Percentiles rank a stretch among this genome's conserved stretches.
Conservation (phyloP, 1,140 invertebrate species). For the Bombus balteatus region DNA sequence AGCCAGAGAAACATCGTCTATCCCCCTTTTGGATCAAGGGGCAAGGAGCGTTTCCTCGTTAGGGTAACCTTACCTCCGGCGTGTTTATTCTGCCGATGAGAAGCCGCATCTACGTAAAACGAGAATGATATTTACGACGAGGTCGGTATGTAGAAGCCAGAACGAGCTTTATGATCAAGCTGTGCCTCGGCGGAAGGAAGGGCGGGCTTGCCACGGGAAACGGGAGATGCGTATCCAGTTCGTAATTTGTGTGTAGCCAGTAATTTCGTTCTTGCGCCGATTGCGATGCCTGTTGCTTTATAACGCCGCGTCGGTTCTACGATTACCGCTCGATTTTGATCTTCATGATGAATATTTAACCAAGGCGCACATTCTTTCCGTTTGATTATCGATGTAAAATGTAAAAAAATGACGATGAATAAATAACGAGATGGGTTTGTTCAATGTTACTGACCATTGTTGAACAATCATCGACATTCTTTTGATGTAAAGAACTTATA, state of each 20-base stretch:
- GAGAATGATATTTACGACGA: conserved; percentile 68
- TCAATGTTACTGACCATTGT: no score
- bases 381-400: no score
- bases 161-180: conserved; percentile 70
- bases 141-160: conserved; percentile 47
- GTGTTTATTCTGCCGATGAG: conserved; percentile 68
- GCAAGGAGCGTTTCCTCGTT: conserved; percentile 44
- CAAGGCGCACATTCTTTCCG: no score
- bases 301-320: not conserved
- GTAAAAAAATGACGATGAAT: no score
- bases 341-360: no score
- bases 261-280: conserved; percentile 60
- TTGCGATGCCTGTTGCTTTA: conserved; percentile 47
- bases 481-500: no score
- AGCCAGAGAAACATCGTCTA: conserved; percentile 39
- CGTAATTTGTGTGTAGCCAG: conserved; percentile 62
- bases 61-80: conserved; percentile 60
- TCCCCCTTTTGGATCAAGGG: conserved; percentile 29
- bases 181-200: conserved; percentile 37
- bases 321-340: not conserved
- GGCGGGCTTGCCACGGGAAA: conserved; percentile 38
- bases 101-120: conserved; percentile 67
- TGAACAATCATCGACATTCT: no score
- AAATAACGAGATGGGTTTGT: no score
- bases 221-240: conserved; percentile 66